A percentile compares a stretch with the other conserved stretches of the same genome.
phyloP scores from a whole-genome alignment of 2,888 invertebrate genomes.

The Agonopterix alstromeriana region DNA sequence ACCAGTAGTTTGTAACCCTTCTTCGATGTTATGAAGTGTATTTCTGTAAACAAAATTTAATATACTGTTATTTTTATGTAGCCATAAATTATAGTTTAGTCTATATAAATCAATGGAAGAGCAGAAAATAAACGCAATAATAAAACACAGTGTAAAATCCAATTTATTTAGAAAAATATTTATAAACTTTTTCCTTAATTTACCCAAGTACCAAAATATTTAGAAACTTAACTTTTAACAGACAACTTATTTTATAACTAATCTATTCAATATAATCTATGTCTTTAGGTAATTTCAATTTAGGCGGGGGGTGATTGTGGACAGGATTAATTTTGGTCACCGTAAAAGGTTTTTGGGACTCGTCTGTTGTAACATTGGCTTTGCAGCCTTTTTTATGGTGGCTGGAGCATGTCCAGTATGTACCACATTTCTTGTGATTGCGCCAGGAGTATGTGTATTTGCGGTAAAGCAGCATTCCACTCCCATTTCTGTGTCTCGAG shows the following conservation, averaged over 20 bases:
- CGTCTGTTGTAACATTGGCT: conserved; percentile 41
- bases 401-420: conserved; percentile 57
- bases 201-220: neutral
- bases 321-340: conserved; percentile 26
- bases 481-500: conserved; percentile 31
- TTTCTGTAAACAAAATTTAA: conserved; percentile 44
- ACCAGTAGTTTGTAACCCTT: conserved; percentile 49
- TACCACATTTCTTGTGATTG: conserved; percentile 37
- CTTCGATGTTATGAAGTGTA: conserved; percentile 55
- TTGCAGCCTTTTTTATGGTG: conserved; percentile 55
- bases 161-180: neutral
- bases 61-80: neutral
- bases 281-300: conserved; percentile 23
- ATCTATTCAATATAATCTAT: conserved; percentile 16
- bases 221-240: neutral
- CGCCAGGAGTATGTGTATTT: conserved; percentile 51
- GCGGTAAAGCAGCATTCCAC: conserved; percentile 38
- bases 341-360: conserved; percentile 25
- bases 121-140: neutral
- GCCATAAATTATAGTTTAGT: neutral
- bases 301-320: conserved; percentile 42
- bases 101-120: neutral
- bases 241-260: neutral
- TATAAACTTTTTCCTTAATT: neutral
- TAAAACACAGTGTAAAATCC: neutral